Conservation (phyloP, 2,113 vertebrate genomes). For the Psittacula cyanocephala region DNA sequence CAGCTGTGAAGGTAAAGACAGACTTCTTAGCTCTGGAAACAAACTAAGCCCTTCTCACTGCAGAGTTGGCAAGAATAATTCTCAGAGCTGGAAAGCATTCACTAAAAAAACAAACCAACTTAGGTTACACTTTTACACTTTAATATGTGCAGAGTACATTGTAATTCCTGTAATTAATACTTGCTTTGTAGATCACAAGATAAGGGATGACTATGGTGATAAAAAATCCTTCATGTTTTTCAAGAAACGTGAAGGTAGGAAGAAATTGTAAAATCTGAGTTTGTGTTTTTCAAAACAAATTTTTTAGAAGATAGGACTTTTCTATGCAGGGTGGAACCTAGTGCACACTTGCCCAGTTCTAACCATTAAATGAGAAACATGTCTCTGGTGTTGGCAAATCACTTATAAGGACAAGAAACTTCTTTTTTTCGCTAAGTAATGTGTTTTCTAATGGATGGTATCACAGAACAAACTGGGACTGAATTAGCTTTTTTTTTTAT, state of each 20-base stretch:
- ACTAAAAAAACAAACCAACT: neutral
- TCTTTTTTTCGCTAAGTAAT: neutral
- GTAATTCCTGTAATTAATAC: neutral
- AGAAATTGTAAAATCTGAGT: neutral
- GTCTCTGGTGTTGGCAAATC: neutral
- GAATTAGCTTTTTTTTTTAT: neutral
- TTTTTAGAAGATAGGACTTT: neutral
- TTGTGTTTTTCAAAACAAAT: neutral
- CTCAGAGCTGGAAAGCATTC: neutral
- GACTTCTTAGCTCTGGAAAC: neutral
- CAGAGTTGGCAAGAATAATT: neutral
- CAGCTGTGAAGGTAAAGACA: neutral
- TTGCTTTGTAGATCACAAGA: neutral
- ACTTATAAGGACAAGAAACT: neutral
- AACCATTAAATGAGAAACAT: neutral
- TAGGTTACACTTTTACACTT: neutral
- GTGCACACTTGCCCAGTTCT: neutral
- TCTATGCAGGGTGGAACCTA: rapidly evolving
- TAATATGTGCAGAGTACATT: neutral
- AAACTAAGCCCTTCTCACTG: neutral
- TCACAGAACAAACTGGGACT: neutral
- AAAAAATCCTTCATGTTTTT: neutral
- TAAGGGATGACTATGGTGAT: neutral
- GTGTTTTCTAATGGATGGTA: neutral
- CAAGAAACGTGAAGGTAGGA: neutral